Evolutionary conservation across 2,888 invertebrate species (phyloP), one percentile per base, ranked within the genome.

Genomic region (Mesoligia furuncula): DNA sequence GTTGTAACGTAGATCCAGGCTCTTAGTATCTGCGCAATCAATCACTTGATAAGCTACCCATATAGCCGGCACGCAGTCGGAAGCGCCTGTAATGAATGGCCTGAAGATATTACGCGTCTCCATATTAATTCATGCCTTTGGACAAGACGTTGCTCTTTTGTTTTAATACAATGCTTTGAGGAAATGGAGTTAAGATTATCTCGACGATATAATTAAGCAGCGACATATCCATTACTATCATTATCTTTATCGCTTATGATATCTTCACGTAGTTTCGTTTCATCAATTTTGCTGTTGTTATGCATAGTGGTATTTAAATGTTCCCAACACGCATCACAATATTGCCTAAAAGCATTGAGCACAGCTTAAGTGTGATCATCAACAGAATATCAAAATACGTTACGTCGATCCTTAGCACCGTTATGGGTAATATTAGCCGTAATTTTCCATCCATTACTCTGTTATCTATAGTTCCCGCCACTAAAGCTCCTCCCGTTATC

Each of bases 1-100:
- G 75, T 69, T 74, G 68, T 74, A 54, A 66, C 83, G 42, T 85
- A 85, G 86, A 83, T 85, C 82, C 79, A 76, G 75, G 79, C 59
- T 81, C 79, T 84, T 79, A 85, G 84, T 88, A 88, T 89, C 89
- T 67, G 68, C 39, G 83, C 88, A 88, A 89, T 88, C 88, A 89
- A 88, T 88, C 88, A 88, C 86, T 82, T 79, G 88, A 88, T 88
- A 89, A 88, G 89, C 89, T 83, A 83, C 86, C 89, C 81, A 87
- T 83, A 88, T 79, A 85, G 66, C 73, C 73, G 79, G 80, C 81
- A 83, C 88, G 88, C 88, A 89, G 88, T 86, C 88, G 89, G 88
- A 89, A 88, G 79, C 78, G 71, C 31, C 79, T 69, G 85, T 88
- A 88, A 89, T 88, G 88, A 88, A 88, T 89, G 79, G 88, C 80